A percentile compares a stretch with the other conserved stretches of the same genome.
Evolutionary conservation across 2,113 vertebrate genomes (phyloP).

Genomic region (Cheilinus undulatus): DNA sequence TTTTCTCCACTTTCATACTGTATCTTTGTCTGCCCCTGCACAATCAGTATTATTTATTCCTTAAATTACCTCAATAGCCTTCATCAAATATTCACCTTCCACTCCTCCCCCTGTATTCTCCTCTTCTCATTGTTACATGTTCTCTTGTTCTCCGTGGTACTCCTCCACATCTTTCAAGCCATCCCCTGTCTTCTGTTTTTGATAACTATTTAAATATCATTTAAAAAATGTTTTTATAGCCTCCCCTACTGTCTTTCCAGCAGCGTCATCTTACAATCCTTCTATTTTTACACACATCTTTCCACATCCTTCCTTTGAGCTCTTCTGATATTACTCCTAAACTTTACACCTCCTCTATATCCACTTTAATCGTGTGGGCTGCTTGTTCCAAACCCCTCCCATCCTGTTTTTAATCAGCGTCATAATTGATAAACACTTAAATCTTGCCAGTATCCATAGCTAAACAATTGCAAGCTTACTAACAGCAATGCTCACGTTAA

Average conservation of each 20-base stretch:
- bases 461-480: neutral
- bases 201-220: neutral
- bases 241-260: neutral
- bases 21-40: neutral
- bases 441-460: neutral
- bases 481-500: neutral
- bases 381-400: slow-evolving; percentile 8
- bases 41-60: neutral
- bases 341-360: slow-evolving; percentile 1
- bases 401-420: neutral
- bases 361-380: neutral
- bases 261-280: neutral
- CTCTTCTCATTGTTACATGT: neutral
- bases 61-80: neutral
- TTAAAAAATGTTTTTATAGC: neutral
- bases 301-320: slow-evolving; percentile 3
- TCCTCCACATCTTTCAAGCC: neutral
- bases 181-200: neutral
- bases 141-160: neutral
- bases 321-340: neutral
- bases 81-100: neutral
- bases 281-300: neutral
- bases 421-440: neutral
- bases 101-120: neutral
- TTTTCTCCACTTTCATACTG: slow-evolving; percentile 13